phyloP scores from a whole-genome alignment of 2,113 vertebrate genomes.

The Gasterosteus aculeatus region DNA sequence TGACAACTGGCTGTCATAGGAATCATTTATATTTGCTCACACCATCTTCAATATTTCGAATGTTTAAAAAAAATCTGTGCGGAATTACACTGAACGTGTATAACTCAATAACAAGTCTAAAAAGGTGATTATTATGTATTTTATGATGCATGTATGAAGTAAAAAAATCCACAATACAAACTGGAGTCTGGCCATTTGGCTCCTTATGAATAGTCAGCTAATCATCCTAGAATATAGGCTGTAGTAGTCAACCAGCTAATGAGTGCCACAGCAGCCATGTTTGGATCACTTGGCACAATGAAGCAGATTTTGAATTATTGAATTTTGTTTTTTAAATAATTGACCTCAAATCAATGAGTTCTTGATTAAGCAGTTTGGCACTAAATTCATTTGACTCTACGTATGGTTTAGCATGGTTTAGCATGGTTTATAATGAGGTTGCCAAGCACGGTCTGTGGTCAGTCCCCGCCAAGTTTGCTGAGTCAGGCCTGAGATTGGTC shows the following conservation, averaged over 20 bases:
- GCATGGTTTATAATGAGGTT: not conserved
- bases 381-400: not conserved
- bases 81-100: not conserved
- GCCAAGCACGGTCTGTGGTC: conserved; percentile 8
- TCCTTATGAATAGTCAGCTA: not conserved
- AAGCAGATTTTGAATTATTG: not conserved
- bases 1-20: not conserved
- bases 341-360: not conserved
- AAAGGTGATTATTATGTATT: not conserved
- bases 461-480: conserved; percentile 14
- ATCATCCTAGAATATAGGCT: not conserved
- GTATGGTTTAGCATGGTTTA: not conserved
- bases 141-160: not conserved
- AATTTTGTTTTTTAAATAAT: not conserved
- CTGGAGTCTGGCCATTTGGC: not conserved
- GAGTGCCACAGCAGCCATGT: not conserved
- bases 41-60: not conserved
- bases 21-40: not conserved
- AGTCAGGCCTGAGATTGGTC: conserved; percentile 45
- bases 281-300: not conserved
- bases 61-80: not conserved
- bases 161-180: not conserved
- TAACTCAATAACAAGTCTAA: not conserved
- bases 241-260: not conserved
- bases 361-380: not conserved